These are phyloP conservation scores for Noturus placidus DNA, from an alignment of 2,113 vertebrate species.

Conservation along the genomic window DNA sequence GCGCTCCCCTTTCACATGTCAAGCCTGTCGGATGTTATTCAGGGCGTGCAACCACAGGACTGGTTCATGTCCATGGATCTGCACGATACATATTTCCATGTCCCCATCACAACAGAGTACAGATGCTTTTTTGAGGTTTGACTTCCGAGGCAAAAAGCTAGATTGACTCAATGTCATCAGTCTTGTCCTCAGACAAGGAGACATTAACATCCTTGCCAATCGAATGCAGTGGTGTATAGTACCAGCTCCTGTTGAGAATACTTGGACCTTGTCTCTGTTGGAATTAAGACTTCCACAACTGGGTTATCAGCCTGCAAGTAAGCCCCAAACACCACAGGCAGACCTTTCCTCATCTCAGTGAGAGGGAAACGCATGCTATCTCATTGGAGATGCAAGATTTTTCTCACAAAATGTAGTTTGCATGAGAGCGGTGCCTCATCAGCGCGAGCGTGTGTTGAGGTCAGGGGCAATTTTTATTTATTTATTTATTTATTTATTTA, in stretches of 20 bases:
- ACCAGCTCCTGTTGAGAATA: not conserved
- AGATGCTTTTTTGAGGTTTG: constrained; percentile 6
- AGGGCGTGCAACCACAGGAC: not conserved
- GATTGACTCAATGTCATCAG: not conserved
- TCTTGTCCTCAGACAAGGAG: not conserved
- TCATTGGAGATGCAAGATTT: not conserved
- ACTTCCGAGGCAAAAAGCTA: not conserved
- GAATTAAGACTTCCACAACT: not conserved
- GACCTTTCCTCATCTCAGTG: not conserved
- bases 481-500: no score
- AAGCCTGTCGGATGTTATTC: not conserved
- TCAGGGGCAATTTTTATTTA: fast-evolving
- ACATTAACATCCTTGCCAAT: not conserved
- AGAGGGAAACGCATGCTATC: not conserved
- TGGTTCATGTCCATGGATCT: not conserved
- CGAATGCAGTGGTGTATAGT: not conserved
- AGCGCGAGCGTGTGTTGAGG: not conserved
- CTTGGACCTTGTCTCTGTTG: not conserved
- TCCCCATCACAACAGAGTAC: constrained; percentile 11
- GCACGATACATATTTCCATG: not conserved
- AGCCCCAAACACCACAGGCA: not conserved
- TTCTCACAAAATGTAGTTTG: not conserved
- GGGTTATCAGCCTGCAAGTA: not conserved
- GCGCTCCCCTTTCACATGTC: not conserved
- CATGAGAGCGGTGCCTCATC: no score